Base-by-base conservation (phyloP, 2,797 vertebrate species). In the Parambassis ranga region DNA sequence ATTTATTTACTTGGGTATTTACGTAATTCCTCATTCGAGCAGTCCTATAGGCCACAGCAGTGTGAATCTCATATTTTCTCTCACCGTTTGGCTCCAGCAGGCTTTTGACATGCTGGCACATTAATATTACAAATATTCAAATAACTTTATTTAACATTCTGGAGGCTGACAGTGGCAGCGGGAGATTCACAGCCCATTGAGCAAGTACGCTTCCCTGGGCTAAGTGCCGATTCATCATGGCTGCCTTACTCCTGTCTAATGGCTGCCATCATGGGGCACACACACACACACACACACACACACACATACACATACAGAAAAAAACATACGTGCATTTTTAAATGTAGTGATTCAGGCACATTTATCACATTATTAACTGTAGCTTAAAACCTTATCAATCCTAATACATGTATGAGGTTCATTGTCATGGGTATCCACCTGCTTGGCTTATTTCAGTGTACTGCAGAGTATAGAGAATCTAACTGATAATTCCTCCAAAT, bases 51-150 rank as follows among this genome's bases (percentile, higher is more conserved):
- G 32, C 56, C 41, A 26, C 20, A n/a, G 65, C 51, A 35, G 58
- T 71, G 51, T 66, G 57, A 63, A 71, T 77, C 79, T 56, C 74
- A 67, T 81, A 81, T 83, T 87, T 82, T 71, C 77, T 65, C 56
- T 53, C 66, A 51, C 67, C 4, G 85, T 88, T 87, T 73, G 24
- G 84, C 90, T 84, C 81, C 84, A 72, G 70, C 23, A 35, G 84
- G 81, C 78, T 88, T 87, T 83, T 87, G 90, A 90, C 90, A 87
- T 33, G 26, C 72, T 52, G 77, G 75, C 77, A 81, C 87, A 91
- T 93, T 92, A 92, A 91, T 90, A 90, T 90, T 90, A 90, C 89
- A 92, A 88, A 92, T 92, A 91, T 91, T 92, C 89, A 92, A 92
- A 92, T 92, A 92, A 91, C 89, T 91, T 92, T 91, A 91, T 92